These are phyloP conservation scores for Aegithalos caudatus DNA, from an alignment of 2,113 vertebrate species.

Conservation along the genomic window DNA sequence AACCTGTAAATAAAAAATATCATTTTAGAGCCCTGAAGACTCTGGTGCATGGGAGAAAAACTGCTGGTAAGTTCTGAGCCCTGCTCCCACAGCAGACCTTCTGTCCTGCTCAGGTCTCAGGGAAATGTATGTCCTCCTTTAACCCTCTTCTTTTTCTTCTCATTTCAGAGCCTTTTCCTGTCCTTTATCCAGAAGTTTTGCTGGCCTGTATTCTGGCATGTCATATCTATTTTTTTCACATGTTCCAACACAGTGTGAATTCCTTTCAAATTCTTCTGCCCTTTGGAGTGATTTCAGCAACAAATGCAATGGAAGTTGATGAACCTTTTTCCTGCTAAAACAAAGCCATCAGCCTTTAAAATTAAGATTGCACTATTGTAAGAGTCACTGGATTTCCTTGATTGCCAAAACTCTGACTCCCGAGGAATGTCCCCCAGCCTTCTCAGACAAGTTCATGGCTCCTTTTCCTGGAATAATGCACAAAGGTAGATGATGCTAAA, in stretches of 20 bases:
- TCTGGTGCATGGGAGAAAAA: rapidly evolving
- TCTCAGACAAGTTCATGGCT: neutral
- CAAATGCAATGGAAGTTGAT: neutral
- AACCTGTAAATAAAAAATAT: neutral
- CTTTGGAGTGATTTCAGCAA: neutral
- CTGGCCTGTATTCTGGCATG: neutral
- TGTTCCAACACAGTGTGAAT: neutral
- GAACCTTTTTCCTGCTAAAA: neutral
- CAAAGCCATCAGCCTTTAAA: neutral
- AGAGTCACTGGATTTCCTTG: neutral
- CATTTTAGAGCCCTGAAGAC: neutral
- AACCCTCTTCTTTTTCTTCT: neutral
- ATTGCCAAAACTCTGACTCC: neutral
- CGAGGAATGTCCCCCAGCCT: neutral
- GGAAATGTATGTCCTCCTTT: neutral
- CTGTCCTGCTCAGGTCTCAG: neutral
- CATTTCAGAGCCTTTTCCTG: neutral
- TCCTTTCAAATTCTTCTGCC: neutral
- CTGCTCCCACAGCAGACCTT: neutral
- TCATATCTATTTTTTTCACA: neutral
- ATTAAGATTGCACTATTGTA: neutral
- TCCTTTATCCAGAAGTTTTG: neutral
- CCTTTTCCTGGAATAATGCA: neutral
- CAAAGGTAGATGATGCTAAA: neutral
- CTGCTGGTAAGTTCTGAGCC: neutral